These are phyloP conservation scores for Geotrypetes seraphini DNA, from an alignment of 2,797 vertebrate species.

Conservation along the genomic window DNA sequence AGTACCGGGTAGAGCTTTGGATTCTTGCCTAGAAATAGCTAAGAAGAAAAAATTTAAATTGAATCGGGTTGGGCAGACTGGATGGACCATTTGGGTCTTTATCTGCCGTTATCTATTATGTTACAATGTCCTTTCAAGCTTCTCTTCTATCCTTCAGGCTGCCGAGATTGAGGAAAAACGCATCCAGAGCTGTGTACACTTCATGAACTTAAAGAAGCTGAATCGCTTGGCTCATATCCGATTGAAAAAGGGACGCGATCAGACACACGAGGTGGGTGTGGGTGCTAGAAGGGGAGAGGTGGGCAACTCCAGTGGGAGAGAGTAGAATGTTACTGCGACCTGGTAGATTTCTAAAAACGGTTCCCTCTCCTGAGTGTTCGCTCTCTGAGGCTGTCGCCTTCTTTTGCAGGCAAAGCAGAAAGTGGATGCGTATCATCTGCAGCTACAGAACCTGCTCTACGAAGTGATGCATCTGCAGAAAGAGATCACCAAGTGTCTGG, in stretches of 20 bases:
- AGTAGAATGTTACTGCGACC: no score
- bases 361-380: no score
- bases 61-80: no score
- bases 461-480: constrained; percentile 98
- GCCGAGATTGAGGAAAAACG: constrained; percentile 76
- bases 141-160: constrained; percentile 40
- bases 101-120: no score
- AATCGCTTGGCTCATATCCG: constrained; percentile 93
- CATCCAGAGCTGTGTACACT: constrained; percentile 84
- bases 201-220: constrained; percentile 94
- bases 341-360: no score
- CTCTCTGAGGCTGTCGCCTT: not conserved
- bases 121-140: accelerated
- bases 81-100: no score
- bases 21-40: no score
- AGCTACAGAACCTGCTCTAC: constrained; percentile 94
- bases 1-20: no score
- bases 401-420: constrained; percentile 79
- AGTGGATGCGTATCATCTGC: constrained; percentile 89
- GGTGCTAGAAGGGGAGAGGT: no score
- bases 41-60: no score
- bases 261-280: constrained; percentile 98
- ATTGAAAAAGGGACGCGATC: constrained; percentile 86
- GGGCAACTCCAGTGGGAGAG: no score
- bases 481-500: constrained; percentile 95